phyloP scores from a whole-genome alignment of 2,888 invertebrate species.

The Ischnus inquisitorius region DNA sequence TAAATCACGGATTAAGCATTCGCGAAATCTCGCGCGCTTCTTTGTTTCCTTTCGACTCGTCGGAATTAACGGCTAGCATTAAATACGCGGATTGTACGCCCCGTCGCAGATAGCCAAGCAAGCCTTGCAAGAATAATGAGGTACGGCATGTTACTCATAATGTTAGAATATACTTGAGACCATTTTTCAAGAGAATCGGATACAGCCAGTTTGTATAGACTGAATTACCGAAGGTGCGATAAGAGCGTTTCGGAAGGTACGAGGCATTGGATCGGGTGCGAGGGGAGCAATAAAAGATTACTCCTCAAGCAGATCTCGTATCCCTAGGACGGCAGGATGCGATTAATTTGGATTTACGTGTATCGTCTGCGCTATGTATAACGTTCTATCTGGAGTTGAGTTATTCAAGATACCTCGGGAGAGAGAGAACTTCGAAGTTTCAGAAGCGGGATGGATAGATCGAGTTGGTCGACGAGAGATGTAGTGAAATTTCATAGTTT shows the following conservation, averaged over 20 bases:
- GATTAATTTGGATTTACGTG: constrained; percentile 62
- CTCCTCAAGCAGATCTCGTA: constrained; percentile 34
- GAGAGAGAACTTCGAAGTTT: constrained; percentile 16
- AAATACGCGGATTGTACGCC: background rate
- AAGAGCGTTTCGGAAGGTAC: constrained; percentile 16
- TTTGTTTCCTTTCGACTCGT: background rate
- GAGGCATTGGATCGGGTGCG: background rate
- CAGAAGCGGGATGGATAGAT: constrained; percentile 19
- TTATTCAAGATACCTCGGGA: constrained; percentile 39
- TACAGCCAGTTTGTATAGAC: constrained; percentile 25
- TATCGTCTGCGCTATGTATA: constrained; percentile 40
- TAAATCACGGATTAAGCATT: background rate
- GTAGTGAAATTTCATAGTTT: constrained; percentile 65
- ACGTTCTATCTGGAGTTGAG: constrained; percentile 8
- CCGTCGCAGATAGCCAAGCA: background rate
- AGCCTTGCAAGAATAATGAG: constrained; percentile 31
- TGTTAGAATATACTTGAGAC: constrained; percentile 20
- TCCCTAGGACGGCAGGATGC: constrained; percentile 19
- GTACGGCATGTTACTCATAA: constrained; percentile 15
- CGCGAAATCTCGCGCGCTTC: background rate
- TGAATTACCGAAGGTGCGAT: constrained; percentile 35
- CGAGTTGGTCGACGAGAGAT: constrained; percentile 31
- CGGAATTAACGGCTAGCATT: constrained; percentile 10
- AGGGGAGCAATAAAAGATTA: constrained; percentile 51
- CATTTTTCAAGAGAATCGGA: constrained; percentile 37